Conservation (phyloP, 1,140 invertebrate genomes). For the Varroa destructor region DNA sequence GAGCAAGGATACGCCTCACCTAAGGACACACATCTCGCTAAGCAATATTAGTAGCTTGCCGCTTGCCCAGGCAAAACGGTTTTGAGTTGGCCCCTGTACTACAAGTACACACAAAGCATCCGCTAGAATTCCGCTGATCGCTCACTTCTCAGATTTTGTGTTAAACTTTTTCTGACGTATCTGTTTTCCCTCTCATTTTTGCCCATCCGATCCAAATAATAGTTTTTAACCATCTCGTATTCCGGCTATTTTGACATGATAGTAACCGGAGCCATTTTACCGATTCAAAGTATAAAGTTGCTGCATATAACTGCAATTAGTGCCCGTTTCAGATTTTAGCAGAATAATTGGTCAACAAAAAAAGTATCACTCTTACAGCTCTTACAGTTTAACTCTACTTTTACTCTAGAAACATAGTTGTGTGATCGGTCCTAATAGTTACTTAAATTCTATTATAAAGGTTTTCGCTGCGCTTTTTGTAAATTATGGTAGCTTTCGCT, state of each 20-base stretch:
- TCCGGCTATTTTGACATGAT: not conserved
- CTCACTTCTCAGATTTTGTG: not conserved
- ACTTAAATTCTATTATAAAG: too few relatives aligned
- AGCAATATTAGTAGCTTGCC: slow-evolving; percentile 88
- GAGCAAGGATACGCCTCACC: slow-evolving; percentile 72
- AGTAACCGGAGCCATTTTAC: too few relatives aligned
- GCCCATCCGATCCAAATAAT: not conserved
- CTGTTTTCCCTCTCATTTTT: not conserved
- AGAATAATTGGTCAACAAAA: too few relatives aligned
- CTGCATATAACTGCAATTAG: too few relatives aligned
- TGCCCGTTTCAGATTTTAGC: too few relatives aligned
- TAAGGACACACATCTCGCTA: slow-evolving; percentile 53
- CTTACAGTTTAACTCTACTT: too few relatives aligned
- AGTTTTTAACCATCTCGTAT: not conserved
- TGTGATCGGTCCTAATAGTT: too few relatives aligned
- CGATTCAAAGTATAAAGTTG: too few relatives aligned
- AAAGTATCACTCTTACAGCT: too few relatives aligned
- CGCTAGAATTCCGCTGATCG: not conserved
- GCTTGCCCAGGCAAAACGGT: slow-evolving; percentile 60
- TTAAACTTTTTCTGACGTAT: not conserved
- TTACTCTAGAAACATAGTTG: too few relatives aligned
- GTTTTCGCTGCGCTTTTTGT: too few relatives aligned
- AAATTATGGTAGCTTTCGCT: too few relatives aligned
- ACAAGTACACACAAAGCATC: not conserved
- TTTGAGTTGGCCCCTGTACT: slow-evolving; percentile 37